Base-by-base conservation (phyloP, 2,797 vertebrate species). In the Pseudocheirus occidentalis region DNA sequence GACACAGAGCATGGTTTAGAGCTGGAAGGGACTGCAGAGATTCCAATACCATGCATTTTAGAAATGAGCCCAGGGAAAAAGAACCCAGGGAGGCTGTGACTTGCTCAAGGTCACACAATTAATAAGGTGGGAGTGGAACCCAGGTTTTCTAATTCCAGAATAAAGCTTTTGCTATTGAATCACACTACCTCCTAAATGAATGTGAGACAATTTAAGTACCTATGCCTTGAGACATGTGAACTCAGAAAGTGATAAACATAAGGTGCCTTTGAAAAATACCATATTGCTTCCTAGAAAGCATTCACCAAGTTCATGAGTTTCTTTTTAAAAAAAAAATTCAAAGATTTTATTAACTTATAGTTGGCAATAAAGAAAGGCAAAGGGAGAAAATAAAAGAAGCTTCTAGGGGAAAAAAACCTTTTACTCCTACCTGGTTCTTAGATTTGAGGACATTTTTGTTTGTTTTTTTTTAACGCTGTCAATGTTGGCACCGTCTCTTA, bases 391-490 rank as follows among this genome's bases (percentile, higher is more conserved):
- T 73, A 55, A 90, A 93, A 93, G 29, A 54, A 31, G 40, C 24
- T 91, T 6, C 57, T 57, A 54, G 54, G 40, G 27, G 10, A n/a
- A 73, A 92, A 91, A 94, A n/a, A n/a, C 16, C 56, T 46, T 56
- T 91, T 52, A 66, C 13, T 53, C 6, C 24, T 24, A 46, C 73
- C 28, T 62, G 16, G 91, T 66, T 52, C 31, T 91, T 91, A 50
- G 92, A 66, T 55, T 87, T 46, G 40, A 10, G 24, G 40, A 46
- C 73, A n/a, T 54, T 56, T 56, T 91, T 91, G 90, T 40, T 56
- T 91, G 90, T 91, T 56, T 91, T 50, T 56, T 91, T 55, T n/a
- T 55, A 92, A 46, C 7, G 34, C 66, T 95, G 31, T 94, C n/a
- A 94, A 29, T n/a, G 55, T 73, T 92, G 55, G 29, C 27, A 62